phyloP scores from a whole-genome alignment of 2,113 vertebrate species.

The Halcyon malimbica region DNA sequence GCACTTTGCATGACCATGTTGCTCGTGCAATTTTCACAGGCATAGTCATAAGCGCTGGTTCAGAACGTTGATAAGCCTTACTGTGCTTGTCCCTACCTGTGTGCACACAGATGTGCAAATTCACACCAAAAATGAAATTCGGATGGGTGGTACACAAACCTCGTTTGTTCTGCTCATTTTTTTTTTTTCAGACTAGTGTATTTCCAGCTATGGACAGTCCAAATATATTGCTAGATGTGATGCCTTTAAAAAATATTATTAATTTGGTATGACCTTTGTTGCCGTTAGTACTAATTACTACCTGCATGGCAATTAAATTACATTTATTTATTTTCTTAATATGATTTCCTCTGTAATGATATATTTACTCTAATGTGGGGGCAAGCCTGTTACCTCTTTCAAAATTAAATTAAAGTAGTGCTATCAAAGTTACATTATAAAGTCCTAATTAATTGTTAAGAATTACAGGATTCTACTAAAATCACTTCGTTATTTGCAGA shows the following conservation, averaged over 20 bases:
- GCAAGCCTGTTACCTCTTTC: not conserved
- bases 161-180: not conserved
- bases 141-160: no score
- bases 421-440: not conserved
- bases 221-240: not conserved
- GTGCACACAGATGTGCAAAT: not conserved
- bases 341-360: not conserved
- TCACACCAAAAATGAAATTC: not conserved
- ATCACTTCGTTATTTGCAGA: not conserved
- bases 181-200: not conserved
- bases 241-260: not conserved
- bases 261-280: not conserved
- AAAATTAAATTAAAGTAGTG: not conserved
- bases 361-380: not conserved
- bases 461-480: not conserved
- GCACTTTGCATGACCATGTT: not conserved
- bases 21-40: not conserved
- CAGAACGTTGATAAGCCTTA: not conserved
- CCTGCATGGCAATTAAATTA: not conserved
- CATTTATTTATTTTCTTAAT: not conserved
- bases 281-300: not conserved
- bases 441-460: not conserved
- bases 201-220: not conserved
- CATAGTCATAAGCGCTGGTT: not conserved
- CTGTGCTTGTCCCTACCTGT: accelerated